Evolutionary conservation across 2,113 vertebrate genomes (phyloP), one percentile per base, ranked within the genome.

Genomic region (Romanogobio albipinnatus): DNA sequence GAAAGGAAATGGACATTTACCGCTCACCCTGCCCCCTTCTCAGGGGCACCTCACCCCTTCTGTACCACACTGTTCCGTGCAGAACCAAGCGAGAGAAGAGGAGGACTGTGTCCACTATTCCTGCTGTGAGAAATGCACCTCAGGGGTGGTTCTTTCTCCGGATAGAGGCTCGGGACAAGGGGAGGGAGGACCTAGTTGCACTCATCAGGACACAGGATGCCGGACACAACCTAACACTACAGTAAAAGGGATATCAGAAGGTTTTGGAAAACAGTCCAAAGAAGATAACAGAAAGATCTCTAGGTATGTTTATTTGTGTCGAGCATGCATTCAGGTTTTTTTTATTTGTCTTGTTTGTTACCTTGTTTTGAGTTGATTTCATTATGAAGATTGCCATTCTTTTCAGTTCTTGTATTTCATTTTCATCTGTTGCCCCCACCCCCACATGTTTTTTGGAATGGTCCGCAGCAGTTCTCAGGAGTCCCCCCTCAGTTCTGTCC

Each of bases 401-500:
- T 80, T 85, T 88, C 36, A 49, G 58, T 24, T 58, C 86, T 56
- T 62, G 9, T 86, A 7, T 74, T 86, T 75, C 45, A 56, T 64
- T 88, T 86, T 82, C 43, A 45, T 75, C 29, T 39, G 87, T 90
- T 88, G 56, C 91, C 89, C 36, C 90, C 49, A 17, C 2, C 17
- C 53, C 6, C 85, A 86, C 88, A 22, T 76, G 33, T 84, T 92
- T 53, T 76, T 49, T 5, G 76, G 56, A 62, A 56, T 86, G 82
- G 43, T 84, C 70, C 66, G 91, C 91, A 91, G 88, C 94, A 97
- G 96, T 96, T 96, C 94, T 92, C 95, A 94, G 92, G 95, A 92
- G 90, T 97, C 96, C 76, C 95, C 95, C 89, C 94, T 95, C 94
- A 96, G 95, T 94, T 97, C 96, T 93, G 91, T 94, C 93, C 96